Conservation (phyloP, 1,140 invertebrate species). For the Ptiloglossa arizonensis region DNA sequence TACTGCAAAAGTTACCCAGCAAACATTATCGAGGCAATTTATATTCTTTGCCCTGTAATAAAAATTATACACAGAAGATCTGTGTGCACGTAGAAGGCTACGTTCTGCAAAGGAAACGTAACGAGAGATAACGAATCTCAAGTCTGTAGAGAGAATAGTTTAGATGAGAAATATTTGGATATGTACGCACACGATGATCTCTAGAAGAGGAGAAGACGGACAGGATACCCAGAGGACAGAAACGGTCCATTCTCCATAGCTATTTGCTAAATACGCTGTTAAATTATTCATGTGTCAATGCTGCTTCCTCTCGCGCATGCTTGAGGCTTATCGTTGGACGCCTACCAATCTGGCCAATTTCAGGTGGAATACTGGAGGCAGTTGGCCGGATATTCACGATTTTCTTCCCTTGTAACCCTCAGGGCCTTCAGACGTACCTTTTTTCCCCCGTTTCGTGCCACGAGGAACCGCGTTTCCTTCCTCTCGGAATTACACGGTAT, state of each 20-base stretch:
- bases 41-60: too few relatives aligned
- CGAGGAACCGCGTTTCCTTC: too few relatives aligned
- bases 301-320: constrained; percentile 29
- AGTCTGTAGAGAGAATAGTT: too few relatives aligned
- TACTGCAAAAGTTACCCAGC: too few relatives aligned
- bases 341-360: constrained; percentile 41
- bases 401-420: constrained; percentile 11
- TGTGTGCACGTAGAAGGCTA: too few relatives aligned
- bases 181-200: neutral
- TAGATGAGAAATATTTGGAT: neutral
- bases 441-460: neutral
- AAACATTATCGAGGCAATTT: too few relatives aligned
- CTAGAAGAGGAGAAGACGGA: constrained; percentile 19
- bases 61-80: too few relatives aligned
- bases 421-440: neutral
- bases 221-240: constrained; percentile 16
- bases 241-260: constrained; percentile 40
- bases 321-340: constrained; percentile 45
- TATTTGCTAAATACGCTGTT: constrained; percentile 70
- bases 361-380: neutral
- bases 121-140: too few relatives aligned
- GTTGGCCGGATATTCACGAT: constrained; percentile 10
- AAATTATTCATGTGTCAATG: constrained; percentile 69
- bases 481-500: neutral
- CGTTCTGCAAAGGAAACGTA: too few relatives aligned